Evolutionary conservation across 1,140 invertebrate genomes (phyloP), one percentile per base, ranked within the genome.

Genomic region (Battus philenor): DNA sequence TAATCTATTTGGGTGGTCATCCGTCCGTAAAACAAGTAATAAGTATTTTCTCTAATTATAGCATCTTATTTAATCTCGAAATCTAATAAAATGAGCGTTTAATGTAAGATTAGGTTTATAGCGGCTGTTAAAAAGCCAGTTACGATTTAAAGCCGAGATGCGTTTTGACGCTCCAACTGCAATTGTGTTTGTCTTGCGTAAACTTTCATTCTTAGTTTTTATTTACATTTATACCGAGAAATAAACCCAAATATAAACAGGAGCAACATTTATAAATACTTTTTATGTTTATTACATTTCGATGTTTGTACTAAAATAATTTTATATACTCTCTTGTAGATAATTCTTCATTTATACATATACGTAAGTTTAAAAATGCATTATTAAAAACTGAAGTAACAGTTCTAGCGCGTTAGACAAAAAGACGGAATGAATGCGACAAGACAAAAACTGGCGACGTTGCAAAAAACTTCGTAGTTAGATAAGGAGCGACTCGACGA

Each of bases 21-120:
- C n/a, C n/a, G n/a, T n/a, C n/a, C n/a, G n/a, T 20, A 20, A 20
- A 20, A 20, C 2, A 6, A 20, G 18, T 6, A 20, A 3, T 3
- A 20, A 20, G 18, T 20, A 3, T 20, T 6, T 20, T 20, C 20
- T 20, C 17, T 20, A 33, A 20, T 10, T 1, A 10, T 36, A 36
- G 20, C 33, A 36, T 36, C 18, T 17, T 36, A 33, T 36, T 36
- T 18, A 36, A 36, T 17, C 33, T 6, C 33, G 18, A 6, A 20
- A 36, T 11, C 9, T 16, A 36, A 16, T 36, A 18, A 36, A 36
- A 36, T 17, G 20, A 36, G 17, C 16, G 16, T 10, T 1, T 17
- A 22, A 18, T 17, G 11, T 9, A 9, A 18, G 20, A 36, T 36
- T 22, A 36, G 33, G 33, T 36, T 36, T 36, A 36, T 22, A 10